Base-by-base conservation (phyloP, 2,888 invertebrate species). In the Megalurothrips usitatus region DNA sequence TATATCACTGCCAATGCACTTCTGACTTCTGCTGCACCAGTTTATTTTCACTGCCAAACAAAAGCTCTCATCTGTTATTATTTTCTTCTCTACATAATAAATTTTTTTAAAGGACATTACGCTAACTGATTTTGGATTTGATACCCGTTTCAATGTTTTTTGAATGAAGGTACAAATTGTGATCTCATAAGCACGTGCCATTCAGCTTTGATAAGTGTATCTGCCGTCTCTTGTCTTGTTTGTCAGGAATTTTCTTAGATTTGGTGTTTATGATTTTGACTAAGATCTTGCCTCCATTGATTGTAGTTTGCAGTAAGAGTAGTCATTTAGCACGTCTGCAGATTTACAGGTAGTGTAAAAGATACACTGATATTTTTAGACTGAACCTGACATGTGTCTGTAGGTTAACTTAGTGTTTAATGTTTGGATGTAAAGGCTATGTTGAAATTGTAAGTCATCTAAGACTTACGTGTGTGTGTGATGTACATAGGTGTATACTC, bases 101-200 rank as follows among this genome's bases (percentile, higher is more conserved):
- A 43, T 43, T 43, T 43, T 43, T 43, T 43, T 43, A 4, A 43
- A 6, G 34, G 34, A 43, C 34, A 43, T 43, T 4, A 43, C 34
- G 34, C 34, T 43, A 43, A 43, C 6, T 6, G 6, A 43, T 43
- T 43, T 43, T 43, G 34, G 34, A 43, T 43, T 58, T 58, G 58
- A 58, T 58, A 19, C 58, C 17, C 17, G 19, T n/a, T 58, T 58
- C 58, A 58, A 4, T 58, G 19, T 58, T 17, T 58, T 58, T 26
- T 23, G 68, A 75, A 12, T 75, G n/a, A 10, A 75, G 68, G 68
- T 75, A 26, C 26, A 26, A 75, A 75, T 26, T 75, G 10, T 75
- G 68, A 75, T 75, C 68, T 75, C 68, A 75, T 26, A 75, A 75
- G 68, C 26, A 75, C 26, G 68, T 75, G 68, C 68, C 68, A 75